Evolutionary conservation across 2,888 invertebrate genomes (phyloP).

Genomic region (Pardosa pseudoannulata): DNA sequence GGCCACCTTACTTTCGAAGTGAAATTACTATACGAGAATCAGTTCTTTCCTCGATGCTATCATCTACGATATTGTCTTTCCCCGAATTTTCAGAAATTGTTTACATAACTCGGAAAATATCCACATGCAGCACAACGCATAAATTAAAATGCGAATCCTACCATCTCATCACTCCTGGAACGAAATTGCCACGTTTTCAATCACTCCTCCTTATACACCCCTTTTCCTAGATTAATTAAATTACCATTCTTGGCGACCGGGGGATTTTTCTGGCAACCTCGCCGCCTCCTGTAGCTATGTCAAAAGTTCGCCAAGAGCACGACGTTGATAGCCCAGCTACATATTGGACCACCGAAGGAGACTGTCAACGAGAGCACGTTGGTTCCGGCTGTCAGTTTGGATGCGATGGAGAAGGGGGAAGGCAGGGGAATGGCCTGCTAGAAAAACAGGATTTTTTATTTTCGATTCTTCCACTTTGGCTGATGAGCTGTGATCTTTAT

Average conservation of each 20-base stretch:
- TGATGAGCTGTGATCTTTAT: neutral
- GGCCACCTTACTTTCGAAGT: no score
- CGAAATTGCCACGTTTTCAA: neutral
- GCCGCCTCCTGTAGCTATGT: constrained; percentile 26
- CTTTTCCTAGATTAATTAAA: constrained; percentile 52
- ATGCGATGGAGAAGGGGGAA: neutral
- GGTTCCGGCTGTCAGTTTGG: constrained; percentile 10
- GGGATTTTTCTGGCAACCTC: constrained; percentile 9
- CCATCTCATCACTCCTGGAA: neutral
- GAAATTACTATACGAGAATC: no score
- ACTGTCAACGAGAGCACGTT: constrained; percentile 49
- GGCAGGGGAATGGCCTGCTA: neutral
- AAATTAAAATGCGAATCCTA: no score
- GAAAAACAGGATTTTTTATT: neutral
- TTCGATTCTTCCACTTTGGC: neutral
- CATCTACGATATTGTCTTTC: no score
- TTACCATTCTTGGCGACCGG: constrained; percentile 49
- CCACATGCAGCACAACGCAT: no score
- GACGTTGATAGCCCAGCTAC: constrained; percentile 66
- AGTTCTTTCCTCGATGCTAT: no score
- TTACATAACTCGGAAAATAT: no score
- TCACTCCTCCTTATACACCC: neutral
- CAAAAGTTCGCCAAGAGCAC: constrained; percentile 55
- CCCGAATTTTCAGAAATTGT: no score
- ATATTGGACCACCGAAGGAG: constrained; percentile 63